Percentiles rank a stretch among this genome's conserved stretches.
Conservation (phyloP, 2,888 invertebrate species). For the Aelia acuminata region DNA sequence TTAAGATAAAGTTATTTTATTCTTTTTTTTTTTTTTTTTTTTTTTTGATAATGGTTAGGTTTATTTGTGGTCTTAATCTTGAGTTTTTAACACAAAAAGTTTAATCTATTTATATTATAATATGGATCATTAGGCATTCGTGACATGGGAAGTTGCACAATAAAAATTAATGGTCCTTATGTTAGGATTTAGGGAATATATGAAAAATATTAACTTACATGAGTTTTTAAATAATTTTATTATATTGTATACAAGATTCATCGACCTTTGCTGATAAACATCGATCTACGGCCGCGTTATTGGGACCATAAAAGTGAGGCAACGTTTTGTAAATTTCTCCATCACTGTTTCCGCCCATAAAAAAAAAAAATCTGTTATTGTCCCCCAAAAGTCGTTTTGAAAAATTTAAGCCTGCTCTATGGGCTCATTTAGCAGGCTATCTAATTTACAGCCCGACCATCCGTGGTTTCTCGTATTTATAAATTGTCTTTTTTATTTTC, state of each 20-base stretch:
- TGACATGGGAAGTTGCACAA: too few relatives aligned
- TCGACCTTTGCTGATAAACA: not conserved
- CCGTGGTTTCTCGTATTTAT: conserved; percentile 26
- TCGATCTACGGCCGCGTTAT: not conserved
- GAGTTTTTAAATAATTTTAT: not conserved
- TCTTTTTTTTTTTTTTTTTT: too few relatives aligned
- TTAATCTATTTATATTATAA: too few relatives aligned
- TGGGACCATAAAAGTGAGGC: not conserved
- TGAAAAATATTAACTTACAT: not conserved
- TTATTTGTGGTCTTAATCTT: too few relatives aligned
- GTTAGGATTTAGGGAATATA: too few relatives aligned
- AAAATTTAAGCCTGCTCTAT: conserved; percentile 42
- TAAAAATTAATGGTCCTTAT: too few relatives aligned
- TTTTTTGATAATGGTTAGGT: too few relatives aligned
- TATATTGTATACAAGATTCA: not conserved
- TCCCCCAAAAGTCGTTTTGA: conserved; percentile 12
- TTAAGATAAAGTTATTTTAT: too few relatives aligned
- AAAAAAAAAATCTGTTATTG: conserved; percentile 33
- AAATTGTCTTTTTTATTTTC: conserved; percentile 28
- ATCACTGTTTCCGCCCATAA: conserved; percentile 24
- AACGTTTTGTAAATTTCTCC: not conserved
- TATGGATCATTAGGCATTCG: too few relatives aligned
- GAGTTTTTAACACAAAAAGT: too few relatives aligned
- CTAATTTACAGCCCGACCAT: conserved; percentile 16
- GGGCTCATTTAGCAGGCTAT: not conserved